phyloP scores from a whole-genome alignment of 1,140 invertebrate genomes.

The Drosophila repletoides region DNA sequence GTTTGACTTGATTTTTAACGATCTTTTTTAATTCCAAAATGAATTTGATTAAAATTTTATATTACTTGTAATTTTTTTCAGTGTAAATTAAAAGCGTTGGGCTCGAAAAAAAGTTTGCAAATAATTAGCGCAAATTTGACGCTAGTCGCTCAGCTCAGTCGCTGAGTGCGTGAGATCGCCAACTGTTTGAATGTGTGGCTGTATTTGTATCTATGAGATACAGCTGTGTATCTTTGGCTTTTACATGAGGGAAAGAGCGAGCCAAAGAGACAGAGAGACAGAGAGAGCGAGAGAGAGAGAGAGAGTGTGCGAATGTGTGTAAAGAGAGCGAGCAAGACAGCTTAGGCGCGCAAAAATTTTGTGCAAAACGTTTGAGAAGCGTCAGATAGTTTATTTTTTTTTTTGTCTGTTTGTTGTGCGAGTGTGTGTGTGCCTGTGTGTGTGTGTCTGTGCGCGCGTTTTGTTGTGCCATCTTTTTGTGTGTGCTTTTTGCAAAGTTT shows the following conservation, averaged over 20 bases:
- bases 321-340: neutral
- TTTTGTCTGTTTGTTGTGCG: no score
- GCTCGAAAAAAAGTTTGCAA: constrained; percentile 55
- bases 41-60: no score
- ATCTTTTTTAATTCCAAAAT: no score
- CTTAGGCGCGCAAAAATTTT: constrained; percentile 36
- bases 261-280: no score
- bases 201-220: constrained; percentile 53
- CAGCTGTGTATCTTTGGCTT: constrained; percentile 50
- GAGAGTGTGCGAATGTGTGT: neutral
- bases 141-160: constrained; percentile 58
- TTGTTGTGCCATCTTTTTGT: constrained; percentile 45
- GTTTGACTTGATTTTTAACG: no score
- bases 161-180: constrained; percentile 63
- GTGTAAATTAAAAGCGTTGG: no score
- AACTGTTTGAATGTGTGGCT: constrained; percentile 17
- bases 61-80: no score
- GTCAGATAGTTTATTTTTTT: constrained; percentile 32
- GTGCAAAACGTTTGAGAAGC: constrained; percentile 19
- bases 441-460: constrained; percentile 1
- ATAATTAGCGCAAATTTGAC: constrained; percentile 78
- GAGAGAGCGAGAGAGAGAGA: constrained; percentile 2
- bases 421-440: neutral
- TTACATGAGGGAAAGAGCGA: constrained; percentile 46
- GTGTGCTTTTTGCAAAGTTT: constrained; percentile 52